Conservation (phyloP, 2,888 invertebrate species). For the Drosophila lacicola region DNA sequence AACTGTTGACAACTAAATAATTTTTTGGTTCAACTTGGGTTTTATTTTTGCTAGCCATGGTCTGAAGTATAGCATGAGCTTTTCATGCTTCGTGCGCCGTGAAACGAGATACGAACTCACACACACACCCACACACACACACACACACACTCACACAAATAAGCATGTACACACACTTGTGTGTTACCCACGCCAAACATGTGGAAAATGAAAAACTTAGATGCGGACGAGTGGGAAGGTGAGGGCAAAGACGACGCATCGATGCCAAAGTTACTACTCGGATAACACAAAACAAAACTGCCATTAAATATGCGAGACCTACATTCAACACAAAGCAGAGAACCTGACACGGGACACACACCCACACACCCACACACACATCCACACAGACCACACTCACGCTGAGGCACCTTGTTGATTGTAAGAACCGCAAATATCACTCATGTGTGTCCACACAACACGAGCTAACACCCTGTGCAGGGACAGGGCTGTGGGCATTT, state of each 20-base stretch:
- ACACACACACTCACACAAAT: conserved; percentile 17
- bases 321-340: conserved; percentile 16
- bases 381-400: conserved; percentile 5
- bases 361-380: conserved; percentile 17
- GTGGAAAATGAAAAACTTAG: conserved; percentile 54
- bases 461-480: neutral
- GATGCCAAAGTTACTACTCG: conserved; percentile 60
- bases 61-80: conserved; percentile 34
- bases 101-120: conserved; percentile 63
- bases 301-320: conserved; percentile 52
- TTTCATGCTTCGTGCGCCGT: conserved; percentile 71
- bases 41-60: conserved; percentile 23
- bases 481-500: conserved; percentile 7
- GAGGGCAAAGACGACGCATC: conserved; percentile 15
- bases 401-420: conserved; percentile 45
- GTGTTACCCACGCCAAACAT: conserved; percentile 46
- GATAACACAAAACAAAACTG: conserved; percentile 62
- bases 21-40: conserved; percentile 38
- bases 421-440: conserved; percentile 38
- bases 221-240: neutral
- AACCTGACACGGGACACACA: conserved; percentile 1
- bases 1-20: conserved; percentile 60
- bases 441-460: conserved; percentile 12
- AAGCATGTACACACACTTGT: neutral
- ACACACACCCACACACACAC: conserved; percentile 24